Conservation (phyloP, 2,888 invertebrate species). For the Tridacna gigas region DNA sequence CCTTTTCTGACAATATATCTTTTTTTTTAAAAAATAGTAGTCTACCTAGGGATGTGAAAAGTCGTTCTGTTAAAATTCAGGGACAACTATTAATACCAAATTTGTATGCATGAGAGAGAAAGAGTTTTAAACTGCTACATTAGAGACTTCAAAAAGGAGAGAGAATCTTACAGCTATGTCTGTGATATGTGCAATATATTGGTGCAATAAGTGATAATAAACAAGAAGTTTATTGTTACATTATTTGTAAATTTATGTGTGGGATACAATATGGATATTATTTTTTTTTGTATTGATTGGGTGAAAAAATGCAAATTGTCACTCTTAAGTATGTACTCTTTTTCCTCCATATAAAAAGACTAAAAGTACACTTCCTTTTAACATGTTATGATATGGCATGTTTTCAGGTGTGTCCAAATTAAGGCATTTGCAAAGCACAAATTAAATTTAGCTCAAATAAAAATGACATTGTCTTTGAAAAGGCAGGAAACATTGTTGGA, state of each 20-base stretch:
- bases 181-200: slow-evolving; percentile 31
- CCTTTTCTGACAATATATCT: background rate
- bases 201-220: slow-evolving; percentile 22
- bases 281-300: background rate
- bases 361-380: too few species aligned
- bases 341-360: background rate
- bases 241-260: background rate
- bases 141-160: background rate
- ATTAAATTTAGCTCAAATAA: too few species aligned
- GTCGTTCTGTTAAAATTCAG: too few species aligned
- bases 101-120: background rate
- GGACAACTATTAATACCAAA: too few species aligned
- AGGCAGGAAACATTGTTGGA: too few species aligned
- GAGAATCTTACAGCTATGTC: slow-evolving; percentile 10
- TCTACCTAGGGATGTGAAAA: too few species aligned
- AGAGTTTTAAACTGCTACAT: background rate
- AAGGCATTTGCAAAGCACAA: background rate
- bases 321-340: background rate
- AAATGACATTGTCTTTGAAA: background rate
- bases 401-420: background rate
- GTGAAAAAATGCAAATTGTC: background rate
- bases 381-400: too few species aligned
- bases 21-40: too few species aligned
- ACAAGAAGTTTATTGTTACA: background rate
- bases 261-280: background rate